Conservation (phyloP, 2,888 invertebrate genomes). For the Cyrtodaria siliqua region DNA sequence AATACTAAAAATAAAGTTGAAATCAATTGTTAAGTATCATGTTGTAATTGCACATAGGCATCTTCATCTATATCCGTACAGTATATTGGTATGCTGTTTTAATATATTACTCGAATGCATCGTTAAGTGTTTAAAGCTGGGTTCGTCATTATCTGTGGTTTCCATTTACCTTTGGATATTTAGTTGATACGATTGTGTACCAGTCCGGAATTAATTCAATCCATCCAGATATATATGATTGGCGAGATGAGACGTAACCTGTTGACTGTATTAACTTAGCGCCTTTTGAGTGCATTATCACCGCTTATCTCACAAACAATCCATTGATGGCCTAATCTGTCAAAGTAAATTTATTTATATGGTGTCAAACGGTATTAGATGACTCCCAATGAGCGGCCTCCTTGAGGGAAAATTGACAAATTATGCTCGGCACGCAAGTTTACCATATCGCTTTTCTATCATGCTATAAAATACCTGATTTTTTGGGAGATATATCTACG, state of each 20-base stretch:
- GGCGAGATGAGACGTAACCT: slow-evolving; percentile 3
- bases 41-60: too few relatives aligned
- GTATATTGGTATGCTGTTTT: too few relatives aligned
- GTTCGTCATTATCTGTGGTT: neutral
- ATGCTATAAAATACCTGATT: neutral
- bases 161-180: slow-evolving; percentile 9
- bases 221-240: too few relatives aligned
- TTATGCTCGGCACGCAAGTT: slow-evolving; percentile 31
- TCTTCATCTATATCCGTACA: too few relatives aligned
- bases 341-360: slow-evolving; percentile 58
- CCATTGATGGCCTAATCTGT: slow-evolving; percentile 58
- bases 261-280: slow-evolving; percentile 49
- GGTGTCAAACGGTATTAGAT: slow-evolving; percentile 49
- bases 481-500: slow-evolving; percentile 2
- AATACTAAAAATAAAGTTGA: too few relatives aligned
- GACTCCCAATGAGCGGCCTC: slow-evolving; percentile 30
- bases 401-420: slow-evolving; percentile 39
- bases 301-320: slow-evolving; percentile 52
- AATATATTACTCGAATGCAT: too few relatives aligned
- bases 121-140: too few relatives aligned
- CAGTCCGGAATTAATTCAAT: slow-evolving; percentile 26
- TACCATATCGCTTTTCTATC: neutral
- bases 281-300: slow-evolving; percentile 45
- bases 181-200: neutral
- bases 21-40: too few relatives aligned